Percentiles rank a stretch among this genome's conserved stretches.
Evolutionary conservation across 2,888 invertebrate genomes (phyloP).

Genomic region (Drosophila diplacantha): DNA sequence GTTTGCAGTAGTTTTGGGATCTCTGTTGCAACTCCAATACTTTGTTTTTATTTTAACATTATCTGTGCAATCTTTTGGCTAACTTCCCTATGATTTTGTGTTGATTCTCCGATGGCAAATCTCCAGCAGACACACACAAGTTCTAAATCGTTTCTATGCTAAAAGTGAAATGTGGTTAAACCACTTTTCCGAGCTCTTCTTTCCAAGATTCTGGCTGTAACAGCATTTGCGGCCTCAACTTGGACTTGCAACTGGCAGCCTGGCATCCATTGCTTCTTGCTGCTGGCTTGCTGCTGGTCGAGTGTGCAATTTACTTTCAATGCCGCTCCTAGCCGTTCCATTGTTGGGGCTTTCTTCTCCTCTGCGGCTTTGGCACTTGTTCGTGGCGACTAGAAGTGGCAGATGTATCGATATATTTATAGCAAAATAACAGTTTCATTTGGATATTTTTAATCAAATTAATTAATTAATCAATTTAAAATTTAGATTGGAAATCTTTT

Average conservation of each 20-base stretch:
- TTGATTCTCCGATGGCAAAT: conserved; percentile 5
- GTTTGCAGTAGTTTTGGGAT: not conserved
- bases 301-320: conserved; percentile 66
- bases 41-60: not conserved
- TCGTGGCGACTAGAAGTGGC: conserved; percentile 19
- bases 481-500: no score
- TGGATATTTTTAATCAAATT: no score
- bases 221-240: conserved; percentile 24
- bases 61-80: not conserved
- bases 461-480: no score
- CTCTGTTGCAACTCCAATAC: not conserved
- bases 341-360: conserved; percentile 60
- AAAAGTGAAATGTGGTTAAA: conserved; percentile 70
- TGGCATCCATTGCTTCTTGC: conserved; percentile 24
- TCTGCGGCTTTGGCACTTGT: conserved; percentile 58
- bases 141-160: conserved; percentile 71
- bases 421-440: no score
- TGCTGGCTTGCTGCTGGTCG: conserved; percentile 13
- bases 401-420: not conserved
- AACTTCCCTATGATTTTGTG: conserved; percentile 1
- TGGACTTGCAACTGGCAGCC: conserved; percentile 34
- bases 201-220: conserved; percentile 4
- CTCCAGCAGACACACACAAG: conserved; percentile 48
- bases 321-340: conserved; percentile 45
- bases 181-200: conserved; percentile 55